Evolutionary conservation across 2,797 vertebrate species (phyloP), one percentile per base, ranked within the genome.

Genomic region (Cuculus canorus): DNA sequence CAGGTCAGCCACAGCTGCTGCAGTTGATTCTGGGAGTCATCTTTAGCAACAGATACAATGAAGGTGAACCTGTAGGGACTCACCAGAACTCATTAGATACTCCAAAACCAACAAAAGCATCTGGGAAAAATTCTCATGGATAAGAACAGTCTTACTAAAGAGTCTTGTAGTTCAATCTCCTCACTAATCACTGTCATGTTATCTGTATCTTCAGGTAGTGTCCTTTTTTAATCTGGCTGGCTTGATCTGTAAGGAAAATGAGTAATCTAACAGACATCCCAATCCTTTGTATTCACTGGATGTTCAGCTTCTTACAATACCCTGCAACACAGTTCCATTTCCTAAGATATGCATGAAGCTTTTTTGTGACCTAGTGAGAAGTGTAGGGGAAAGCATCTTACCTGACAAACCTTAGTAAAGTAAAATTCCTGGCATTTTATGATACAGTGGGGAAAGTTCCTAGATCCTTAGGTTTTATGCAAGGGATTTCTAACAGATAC

Each of bases 121-220:
- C 3, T 45, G 19, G 37, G 54, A 79, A 82, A 72, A 70, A 63
- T 10, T 63, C 17, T 33, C 4, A 5, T 35, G n/a, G 13, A 2
- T 53, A 76, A 71, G 5, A 19, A 43, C 8, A 81, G 14, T 18
- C 39, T 75, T 78, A 23, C 18, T 63, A 39, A 70, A 88, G 1
- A 8, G 5, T 68, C 24, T 32, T 41, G 4, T 23, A 72, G 17
- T 53, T 87, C 50, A 33, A 4, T 28, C 19, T 71, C 68, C n/a
- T 61, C 60, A 17, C 27, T 68, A 64, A 71, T 64, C 45, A 39
- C 28, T 68, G 15, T 1, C 0, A 0, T 65, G 19, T 41, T 76
- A 41, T 32, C 27, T 48, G 35, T 10, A 48, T 43, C 45, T 92
- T 65, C 41, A 69, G 37, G 63, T 1, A 48, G 9, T 14, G 11